Conservation (phyloP, 2,113 vertebrate species). For the Phodopus roborovskii region DNA sequence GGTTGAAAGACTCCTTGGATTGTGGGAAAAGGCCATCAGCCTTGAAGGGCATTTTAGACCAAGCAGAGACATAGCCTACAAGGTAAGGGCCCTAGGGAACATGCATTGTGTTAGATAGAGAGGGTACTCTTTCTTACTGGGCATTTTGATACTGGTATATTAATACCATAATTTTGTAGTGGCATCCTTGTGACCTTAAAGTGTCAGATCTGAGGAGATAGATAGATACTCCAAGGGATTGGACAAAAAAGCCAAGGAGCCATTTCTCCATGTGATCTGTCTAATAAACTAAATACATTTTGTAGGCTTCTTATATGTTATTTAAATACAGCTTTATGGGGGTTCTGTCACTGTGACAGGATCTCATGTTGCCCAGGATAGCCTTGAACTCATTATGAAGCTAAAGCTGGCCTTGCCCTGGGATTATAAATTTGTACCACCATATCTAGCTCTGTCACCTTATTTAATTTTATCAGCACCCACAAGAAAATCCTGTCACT, state of each 20-base stretch:
- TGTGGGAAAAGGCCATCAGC: slow-evolving; percentile 78
- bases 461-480: neutral
- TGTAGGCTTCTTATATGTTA: neutral
- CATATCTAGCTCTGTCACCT: neutral
- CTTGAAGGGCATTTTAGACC: slow-evolving; percentile 83
- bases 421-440: neutral
- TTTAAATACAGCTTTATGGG: neutral
- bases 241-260: neutral
- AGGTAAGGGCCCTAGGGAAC: neutral
- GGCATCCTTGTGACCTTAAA: neutral
- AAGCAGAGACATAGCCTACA: slow-evolving; percentile 68
- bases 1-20: slow-evolving; percentile 85
- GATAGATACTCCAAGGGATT: neutral
- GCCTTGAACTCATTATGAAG: neutral
- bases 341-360: no score
- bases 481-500: rapidly evolving
- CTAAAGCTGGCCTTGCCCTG: neutral
- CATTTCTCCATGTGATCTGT: slow-evolving; percentile 31
- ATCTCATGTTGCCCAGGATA: neutral
- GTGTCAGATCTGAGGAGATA: neutral
- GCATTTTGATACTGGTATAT: neutral
- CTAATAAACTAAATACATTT: neutral
- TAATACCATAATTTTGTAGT: neutral
- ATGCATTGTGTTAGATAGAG: rapidly evolving
- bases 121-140: rapidly evolving